Percentiles rank a stretch among this genome's conserved stretches.
Evolutionary conservation across 2,797 vertebrate species (phyloP).

Genomic region (Spinus olivaceus): DNA sequence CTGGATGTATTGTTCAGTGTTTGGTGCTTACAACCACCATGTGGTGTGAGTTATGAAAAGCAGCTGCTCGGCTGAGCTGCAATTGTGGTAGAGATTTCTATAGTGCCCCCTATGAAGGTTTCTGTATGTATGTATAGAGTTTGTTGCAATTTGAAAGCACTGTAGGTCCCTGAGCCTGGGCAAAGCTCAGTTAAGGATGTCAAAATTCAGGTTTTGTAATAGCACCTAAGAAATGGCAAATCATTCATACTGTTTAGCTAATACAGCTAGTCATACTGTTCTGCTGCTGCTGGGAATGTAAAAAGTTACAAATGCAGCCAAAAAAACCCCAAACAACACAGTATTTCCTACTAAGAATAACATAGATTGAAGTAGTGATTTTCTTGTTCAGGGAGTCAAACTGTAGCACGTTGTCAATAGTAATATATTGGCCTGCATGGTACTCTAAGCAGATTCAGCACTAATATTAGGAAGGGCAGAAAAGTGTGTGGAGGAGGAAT

Average conservation of each 20-base stretch:
- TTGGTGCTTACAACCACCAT: background rate
- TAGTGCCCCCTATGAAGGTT: background rate
- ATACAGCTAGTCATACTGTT: background rate
- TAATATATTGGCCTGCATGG: background rate
- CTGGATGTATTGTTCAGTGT: background rate
- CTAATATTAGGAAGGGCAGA: background rate
- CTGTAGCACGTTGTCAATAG: background rate
- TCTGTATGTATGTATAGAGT: background rate
- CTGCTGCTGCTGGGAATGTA: slow-evolving; percentile 9
- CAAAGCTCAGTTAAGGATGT: slow-evolving; percentile 9
- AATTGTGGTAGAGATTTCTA: background rate
- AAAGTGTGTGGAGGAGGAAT: background rate
- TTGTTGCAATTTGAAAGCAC: background rate
- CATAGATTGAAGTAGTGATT: slow-evolving; percentile 50
- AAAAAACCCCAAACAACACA: background rate
- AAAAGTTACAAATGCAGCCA: slow-evolving; percentile 50
- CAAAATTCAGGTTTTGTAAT: slow-evolving; percentile 41
- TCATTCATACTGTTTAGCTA: slow-evolving; percentile 33
- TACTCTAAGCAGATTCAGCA: background rate
- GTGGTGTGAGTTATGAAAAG: background rate
- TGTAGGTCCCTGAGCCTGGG: background rate
- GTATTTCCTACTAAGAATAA: slow-evolving; percentile 40
- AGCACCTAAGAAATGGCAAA: slow-evolving; percentile 6
- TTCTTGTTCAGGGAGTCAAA: slow-evolving; percentile 36
- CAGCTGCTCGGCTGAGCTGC: background rate